A percentile compares a stretch with the other conserved stretches of the same genome.
Evolutionary conservation across 2,113 vertebrate genomes (phyloP).

Genomic region (cattle (Bos taurus)): DNA sequence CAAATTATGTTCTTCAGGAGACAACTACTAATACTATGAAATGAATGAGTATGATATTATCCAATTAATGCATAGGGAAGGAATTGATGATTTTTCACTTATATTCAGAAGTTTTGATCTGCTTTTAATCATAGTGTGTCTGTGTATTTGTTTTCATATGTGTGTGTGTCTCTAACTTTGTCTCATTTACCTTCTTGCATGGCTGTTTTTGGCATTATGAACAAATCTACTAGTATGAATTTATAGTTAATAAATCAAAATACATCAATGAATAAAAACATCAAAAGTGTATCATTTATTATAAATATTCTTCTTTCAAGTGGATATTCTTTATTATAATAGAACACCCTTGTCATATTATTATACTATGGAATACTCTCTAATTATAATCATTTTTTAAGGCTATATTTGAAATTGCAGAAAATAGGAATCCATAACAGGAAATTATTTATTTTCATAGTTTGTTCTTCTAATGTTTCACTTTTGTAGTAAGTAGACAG

Average conservation of each 20-base stretch:
- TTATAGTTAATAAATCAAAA: not conserved
- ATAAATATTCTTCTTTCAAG: not conserved
- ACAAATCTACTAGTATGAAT: not conserved
- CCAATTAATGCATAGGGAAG: not conserved
- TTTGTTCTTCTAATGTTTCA: not conserved
- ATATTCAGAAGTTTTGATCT: not conserved
- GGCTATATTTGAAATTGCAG: not conserved
- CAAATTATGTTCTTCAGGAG: not conserved
- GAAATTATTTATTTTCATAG: not conserved
- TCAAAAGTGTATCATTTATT: not conserved
- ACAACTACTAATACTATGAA: not conserved
- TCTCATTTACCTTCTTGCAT: not conserved
- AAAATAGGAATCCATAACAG: not conserved
- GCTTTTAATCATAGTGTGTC: not conserved
- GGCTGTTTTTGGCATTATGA: not conserved
- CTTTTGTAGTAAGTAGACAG: not conserved
- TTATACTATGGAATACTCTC: not conserved
- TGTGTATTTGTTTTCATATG: not conserved
- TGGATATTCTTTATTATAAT: not conserved
- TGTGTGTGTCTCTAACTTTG: not conserved
- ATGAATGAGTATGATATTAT: not conserved
- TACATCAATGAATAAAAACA: not conserved
- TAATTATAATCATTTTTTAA: not conserved
- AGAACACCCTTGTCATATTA: not conserved
- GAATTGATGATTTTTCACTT: not conserved